Percentiles rank a stretch among this genome's conserved stretches.
These are phyloP conservation scores for Epinephelus fuscoguttatus DNA, from an alignment of 2,113 vertebrate species.

Conservation along the genomic window DNA sequence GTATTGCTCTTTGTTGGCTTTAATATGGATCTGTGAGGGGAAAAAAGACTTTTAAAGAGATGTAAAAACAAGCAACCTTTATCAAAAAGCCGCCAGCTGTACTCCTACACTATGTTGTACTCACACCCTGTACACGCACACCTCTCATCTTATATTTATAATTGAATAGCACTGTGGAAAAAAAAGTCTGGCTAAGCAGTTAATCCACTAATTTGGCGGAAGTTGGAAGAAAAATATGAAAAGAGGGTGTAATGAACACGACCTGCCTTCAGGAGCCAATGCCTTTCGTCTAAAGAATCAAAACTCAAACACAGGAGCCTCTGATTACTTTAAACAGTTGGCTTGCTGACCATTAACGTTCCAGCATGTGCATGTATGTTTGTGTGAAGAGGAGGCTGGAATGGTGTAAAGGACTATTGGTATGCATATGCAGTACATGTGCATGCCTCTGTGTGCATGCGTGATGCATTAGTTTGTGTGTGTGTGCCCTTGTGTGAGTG, in stretches of 20 bases:
- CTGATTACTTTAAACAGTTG: constrained; percentile 87
- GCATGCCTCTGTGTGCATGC: constrained; percentile 10
- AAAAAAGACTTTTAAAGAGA: constrained; percentile 33
- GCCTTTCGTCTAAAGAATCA: constrained; percentile 81
- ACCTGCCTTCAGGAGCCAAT: constrained; percentile 84
- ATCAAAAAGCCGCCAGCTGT: constrained; percentile 73
- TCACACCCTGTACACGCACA: constrained; percentile 1
- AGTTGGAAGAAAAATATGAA: constrained; percentile 60
- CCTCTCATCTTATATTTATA: constrained; percentile 51
- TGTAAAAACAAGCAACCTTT: constrained; percentile 69
- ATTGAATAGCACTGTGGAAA: constrained; percentile 41
- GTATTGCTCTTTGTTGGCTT: constrained; percentile 20
- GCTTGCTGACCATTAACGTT: constrained; percentile 86
- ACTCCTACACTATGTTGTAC: constrained; percentile 46
- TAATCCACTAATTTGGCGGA: constrained; percentile 70
- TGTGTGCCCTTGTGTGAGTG: constrained; percentile 6
- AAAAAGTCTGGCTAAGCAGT: constrained; percentile 59
- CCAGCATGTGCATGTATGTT: constrained; percentile 59
- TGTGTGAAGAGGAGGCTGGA: not conserved
- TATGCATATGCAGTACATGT: constrained; percentile 25
- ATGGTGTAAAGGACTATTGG: not conserved
- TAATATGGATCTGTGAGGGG: constrained; percentile 36
- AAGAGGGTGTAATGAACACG: constrained; percentile 75
- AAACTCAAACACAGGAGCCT: constrained; percentile 69
- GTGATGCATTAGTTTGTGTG: constrained; percentile 23